Conservation (phyloP, 1,140 invertebrate genomes). For the Arion vulgaris region DNA sequence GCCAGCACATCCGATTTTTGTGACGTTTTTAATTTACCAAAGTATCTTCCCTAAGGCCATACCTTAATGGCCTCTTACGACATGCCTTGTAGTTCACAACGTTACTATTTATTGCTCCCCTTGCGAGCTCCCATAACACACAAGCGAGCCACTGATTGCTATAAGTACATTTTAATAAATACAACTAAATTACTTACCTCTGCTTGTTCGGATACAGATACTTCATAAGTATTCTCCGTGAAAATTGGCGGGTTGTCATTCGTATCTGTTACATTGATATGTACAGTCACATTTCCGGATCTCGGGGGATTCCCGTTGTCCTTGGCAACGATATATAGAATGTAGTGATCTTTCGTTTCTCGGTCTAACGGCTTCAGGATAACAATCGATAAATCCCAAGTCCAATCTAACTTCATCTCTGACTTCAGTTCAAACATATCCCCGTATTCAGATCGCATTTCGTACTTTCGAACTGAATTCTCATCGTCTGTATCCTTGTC, state of each 20-base stretch:
- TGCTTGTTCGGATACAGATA: constrained; percentile 49
- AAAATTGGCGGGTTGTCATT: constrained; percentile 96
- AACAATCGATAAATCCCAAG: constrained; percentile 56
- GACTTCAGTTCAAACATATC: constrained; percentile 57
- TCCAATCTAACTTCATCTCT: constrained; percentile 58
- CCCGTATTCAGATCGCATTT: constrained; percentile 50
- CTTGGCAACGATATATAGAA: constrained; percentile 86
- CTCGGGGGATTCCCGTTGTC: constrained; percentile 87
- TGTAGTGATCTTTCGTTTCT: constrained; percentile 91
- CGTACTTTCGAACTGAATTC: constrained; percentile 63
- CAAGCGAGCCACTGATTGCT: too few relatives aligned
- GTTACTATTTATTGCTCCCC: too few relatives aligned
- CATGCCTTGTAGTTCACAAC: too few relatives aligned
- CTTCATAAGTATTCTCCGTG: constrained; percentile 52
- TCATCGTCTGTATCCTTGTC: constrained; percentile 76
- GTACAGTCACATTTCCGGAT: constrained; percentile 65
- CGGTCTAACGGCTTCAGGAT: constrained; percentile 79
- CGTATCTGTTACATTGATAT: constrained; percentile 78
- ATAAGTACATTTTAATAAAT: too few relatives aligned
- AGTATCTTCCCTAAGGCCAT: too few relatives aligned
- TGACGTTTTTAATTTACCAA: too few relatives aligned
- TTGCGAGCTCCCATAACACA: too few relatives aligned
- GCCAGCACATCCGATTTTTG: too few relatives aligned
- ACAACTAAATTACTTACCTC: constrained; percentile 9
- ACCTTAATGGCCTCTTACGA: too few relatives aligned